Base-by-base conservation (phyloP, 2,888 invertebrate species). In the Heliconius ethilla region DNA sequence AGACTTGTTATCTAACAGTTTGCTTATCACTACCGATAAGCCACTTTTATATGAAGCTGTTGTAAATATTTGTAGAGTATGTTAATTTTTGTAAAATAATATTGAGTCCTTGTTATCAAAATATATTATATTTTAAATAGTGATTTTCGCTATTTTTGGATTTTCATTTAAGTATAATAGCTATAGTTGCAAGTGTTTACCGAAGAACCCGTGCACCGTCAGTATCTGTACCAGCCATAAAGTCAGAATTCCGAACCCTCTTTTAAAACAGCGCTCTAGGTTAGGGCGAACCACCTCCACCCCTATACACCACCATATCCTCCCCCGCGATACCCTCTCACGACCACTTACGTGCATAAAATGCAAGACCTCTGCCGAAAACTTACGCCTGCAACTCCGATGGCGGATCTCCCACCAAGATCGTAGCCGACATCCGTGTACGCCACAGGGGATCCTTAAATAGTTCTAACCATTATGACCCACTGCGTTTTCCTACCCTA, bases 1-100 rank as follows among this genome's bases (percentile, higher is more conserved):
- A 29, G 25, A 22, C 51, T 33, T 76, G 63, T 63, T 55, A 72
- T 65, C 45, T 51, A 76, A 40, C 63, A 72, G 65, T 72, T 76
- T 63, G 10, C 37, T 76, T 76, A 72, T 76, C 72, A 37, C 22
- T 25, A 3, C 22, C 15, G 76, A 76, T 76, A 76, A 76, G 51
- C 55, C 29, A 15, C 29, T 27, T 18, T 37, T 65, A 65, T 76
- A 40, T 40, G 40, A 69, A n/a, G 29, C 33, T 55, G 45, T 45
- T 33, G 37, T 45, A 29, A 62, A 74, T 69, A 75, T 77, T 62
- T 74, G 40, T n/a, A 5, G 22, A 15, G 55, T 55, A 66, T 69
- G 55, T n/a, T 67, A 40, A 37, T 45, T 74, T 59, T 11, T 55
- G 4, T 72, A n/a, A 33, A 33, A 7, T n/a, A 59, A 72, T 9